Conservation (phyloP, 2,888 invertebrate species). For the Mythimna loreyi region DNA sequence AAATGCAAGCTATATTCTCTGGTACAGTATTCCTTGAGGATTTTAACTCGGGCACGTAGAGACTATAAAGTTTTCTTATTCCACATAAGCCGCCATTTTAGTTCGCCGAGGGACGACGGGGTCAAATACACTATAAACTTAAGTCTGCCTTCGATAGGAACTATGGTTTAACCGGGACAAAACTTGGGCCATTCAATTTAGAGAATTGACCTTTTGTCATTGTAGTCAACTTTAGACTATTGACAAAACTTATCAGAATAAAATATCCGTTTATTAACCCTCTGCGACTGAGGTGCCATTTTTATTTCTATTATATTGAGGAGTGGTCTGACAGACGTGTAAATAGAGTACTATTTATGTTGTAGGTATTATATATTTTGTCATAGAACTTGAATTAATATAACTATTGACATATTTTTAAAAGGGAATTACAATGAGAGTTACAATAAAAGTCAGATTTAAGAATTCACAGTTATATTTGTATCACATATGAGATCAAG, state of each 20-base stretch:
- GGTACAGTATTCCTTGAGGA: constrained; percentile 29
- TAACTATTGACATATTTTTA: too few species aligned
- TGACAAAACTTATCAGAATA: not conserved
- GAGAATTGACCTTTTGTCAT: constrained; percentile 1
- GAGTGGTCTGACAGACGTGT: not conserved
- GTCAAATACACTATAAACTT: constrained; percentile 28
- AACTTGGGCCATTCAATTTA: constrained; percentile 7
- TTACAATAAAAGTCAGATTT: too few species aligned
- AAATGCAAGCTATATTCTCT: constrained; percentile 27
- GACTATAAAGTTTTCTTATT: constrained; percentile 49
- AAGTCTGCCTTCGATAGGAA: constrained; percentile 2
- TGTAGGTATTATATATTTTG: too few species aligned
- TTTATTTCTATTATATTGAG: too few species aligned
- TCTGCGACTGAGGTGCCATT: too few species aligned
- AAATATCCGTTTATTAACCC: not conserved
- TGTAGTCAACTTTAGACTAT: not conserved
- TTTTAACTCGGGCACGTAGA: constrained; percentile 54
- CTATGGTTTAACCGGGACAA: constrained; percentile 2
- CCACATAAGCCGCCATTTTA: constrained; percentile 44
- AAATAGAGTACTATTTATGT: not conserved
- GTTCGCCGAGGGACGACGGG: not conserved
- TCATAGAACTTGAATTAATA: too few species aligned
- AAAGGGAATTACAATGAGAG: too few species aligned
- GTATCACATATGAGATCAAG: too few species aligned
- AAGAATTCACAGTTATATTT: too few species aligned